A percentile compares a stretch with the other conserved stretches of the same genome.
These are phyloP conservation scores for Caenorhabditis sinica DNA, from an alignment of 2,888 invertebrate genomes.

Conservation along the genomic window DNA sequence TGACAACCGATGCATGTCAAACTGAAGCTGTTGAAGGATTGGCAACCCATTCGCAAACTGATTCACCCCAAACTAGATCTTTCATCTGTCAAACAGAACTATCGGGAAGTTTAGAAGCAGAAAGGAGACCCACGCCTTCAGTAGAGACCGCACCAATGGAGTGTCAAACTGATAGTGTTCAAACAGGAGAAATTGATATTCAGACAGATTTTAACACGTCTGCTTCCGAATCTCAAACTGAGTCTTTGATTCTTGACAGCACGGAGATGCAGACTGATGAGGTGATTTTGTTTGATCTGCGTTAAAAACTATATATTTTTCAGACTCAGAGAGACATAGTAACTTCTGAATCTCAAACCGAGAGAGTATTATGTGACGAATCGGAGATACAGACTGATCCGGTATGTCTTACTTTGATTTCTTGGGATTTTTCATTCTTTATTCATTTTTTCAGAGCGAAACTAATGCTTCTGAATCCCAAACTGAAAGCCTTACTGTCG, in stretches of 20 bases:
- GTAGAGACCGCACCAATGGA: not conserved
- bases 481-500: not conserved
- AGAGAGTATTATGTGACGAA: conserved; percentile 1
- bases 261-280: conserved; percentile 45
- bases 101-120: not conserved
- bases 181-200: conserved; percentile 23
- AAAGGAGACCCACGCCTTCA: not conserved
- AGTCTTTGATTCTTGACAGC: not conserved
- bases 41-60: conserved; percentile 29
- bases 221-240: conserved; percentile 23
- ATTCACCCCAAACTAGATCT: conserved; percentile 23
- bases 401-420: not conserved
- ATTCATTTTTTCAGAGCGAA: not conserved
- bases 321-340: conserved; percentile 12
- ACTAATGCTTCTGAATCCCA: not conserved
- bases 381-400: conserved; percentile 14
- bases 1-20: conserved; percentile 15
- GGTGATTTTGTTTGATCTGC: not conserved
- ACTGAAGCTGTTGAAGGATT: conserved; percentile 8
- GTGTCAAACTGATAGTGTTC: conserved; percentile 29
- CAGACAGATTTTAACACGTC: conserved; percentile 34
- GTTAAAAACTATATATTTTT: too few species aligned
- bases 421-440: not conserved
- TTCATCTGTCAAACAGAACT: conserved; percentile 36
- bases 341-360: conserved; percentile 30